Base-by-base conservation (phyloP, 1,140 invertebrate species). In the Arctopsyche grandis region DNA sequence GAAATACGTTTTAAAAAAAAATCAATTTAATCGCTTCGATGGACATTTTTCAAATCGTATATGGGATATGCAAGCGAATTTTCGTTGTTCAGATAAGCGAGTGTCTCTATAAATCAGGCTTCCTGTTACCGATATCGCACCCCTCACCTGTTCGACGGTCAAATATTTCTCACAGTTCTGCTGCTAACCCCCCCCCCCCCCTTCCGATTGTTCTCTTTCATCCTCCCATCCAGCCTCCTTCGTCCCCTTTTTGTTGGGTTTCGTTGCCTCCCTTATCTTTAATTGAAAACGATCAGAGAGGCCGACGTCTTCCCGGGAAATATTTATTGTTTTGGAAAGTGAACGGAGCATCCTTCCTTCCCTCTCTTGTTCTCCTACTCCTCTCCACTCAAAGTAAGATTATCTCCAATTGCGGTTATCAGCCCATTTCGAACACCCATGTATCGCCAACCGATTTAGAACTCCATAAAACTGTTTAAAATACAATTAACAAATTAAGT, bases 281-380 rank as follows among this genome's bases (percentile, higher is more conserved):
- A 76, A 76, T 76, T 76, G 74, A 44, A 76, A 76, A 63, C 74
- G 74, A 63, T 76, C 58, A 12, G 24, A 48, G 43, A 74, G 38
- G 43, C 56, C 74, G 24, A 19, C 73, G 56, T 60, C 73, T 48
- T 73, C 1, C 46, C 12, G 73, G 24, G 73, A 46, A 14, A 21
- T 75, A 63, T 63, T 76, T 63, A 76, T 76, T 76, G 74, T 76
- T 76, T 52, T 10, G 24, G 9, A 19, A 19, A 21, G 12, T 69
- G 66, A 44, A 5, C 22, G 38, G 24, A 3, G 69, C 9, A 9
- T 12, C 24, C 22, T 38, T 48, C n/a, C 26, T 24, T 66, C 21
- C 12, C 63, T 66, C 58, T 48, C n/a, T 10, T 24, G 21, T 9
- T 24, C 63, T 66, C 58, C 16, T 9, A n/a, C 24, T 5, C 58